Conservation (phyloP, 1,140 invertebrate genomes). For the Idris sp. region DNA sequence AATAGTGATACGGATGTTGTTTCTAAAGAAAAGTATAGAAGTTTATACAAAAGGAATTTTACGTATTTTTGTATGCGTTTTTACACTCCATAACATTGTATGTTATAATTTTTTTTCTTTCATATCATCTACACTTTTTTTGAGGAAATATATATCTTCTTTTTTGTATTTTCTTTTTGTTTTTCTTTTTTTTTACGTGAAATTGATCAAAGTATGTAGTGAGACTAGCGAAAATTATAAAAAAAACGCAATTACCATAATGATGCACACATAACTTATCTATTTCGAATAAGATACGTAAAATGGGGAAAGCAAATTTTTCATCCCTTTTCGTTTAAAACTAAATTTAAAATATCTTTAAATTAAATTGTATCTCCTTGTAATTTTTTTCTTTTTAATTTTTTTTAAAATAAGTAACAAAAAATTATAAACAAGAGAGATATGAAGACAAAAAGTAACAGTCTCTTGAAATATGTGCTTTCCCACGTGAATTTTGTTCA, state of each 20-base stretch:
- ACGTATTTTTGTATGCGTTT: conserved; percentile 35
- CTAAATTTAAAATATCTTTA: too few relatives aligned
- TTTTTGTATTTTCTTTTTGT: conserved; percentile 1
- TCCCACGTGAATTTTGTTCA: conserved; percentile 25
- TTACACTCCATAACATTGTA: conserved; percentile 34
- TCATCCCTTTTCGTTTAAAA: too few relatives aligned
- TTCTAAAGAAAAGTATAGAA: conserved; percentile 51
- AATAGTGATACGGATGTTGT: conserved; percentile 41
- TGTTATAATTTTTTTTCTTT: too few relatives aligned
- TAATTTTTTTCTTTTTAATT: too few relatives aligned
- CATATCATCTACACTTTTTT: conserved; percentile 13
- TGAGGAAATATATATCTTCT: conserved; percentile 37
- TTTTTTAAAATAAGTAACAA: not conserved
- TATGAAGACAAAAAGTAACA: not conserved
- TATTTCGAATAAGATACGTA: conserved; percentile 42
- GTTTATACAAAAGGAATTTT: conserved; percentile 41
- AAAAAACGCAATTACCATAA: too few relatives aligned
- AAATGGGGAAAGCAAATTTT: conserved; percentile 25
- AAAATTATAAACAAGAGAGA: not conserved
- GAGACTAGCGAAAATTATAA: conserved; percentile 49
- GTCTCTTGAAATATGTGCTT: conserved; percentile 27
- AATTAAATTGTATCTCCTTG: too few relatives aligned
- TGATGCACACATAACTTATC: conserved; percentile 35
- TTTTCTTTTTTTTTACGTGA: conserved; percentile 6
- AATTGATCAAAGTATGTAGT: conserved; percentile 21